Evolutionary conservation across 2,797 vertebrate species (phyloP), one percentile per base, ranked within the genome.

Genomic region (Urophycis tenuis): DNA sequence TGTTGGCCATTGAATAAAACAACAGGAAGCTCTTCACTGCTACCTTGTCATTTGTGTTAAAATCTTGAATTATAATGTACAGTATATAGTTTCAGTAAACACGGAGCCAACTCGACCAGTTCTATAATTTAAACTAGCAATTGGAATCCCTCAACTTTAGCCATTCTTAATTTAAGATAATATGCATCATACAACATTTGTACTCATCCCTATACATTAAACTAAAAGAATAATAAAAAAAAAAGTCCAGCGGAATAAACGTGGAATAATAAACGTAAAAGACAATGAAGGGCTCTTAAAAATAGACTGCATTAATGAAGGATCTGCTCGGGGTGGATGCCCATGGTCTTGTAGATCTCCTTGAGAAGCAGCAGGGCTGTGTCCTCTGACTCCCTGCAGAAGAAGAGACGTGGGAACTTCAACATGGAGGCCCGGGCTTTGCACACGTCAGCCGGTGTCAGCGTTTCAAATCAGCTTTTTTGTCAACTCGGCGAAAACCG

Each of bases 361-460:
- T 98, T 99, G 79, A 99, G 96, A 75, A 99, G 89, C 30, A 99
- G 91, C 86, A 99, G 90, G 45, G 95, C 95, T 0, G 98, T 99
- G 89, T 99, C 97, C 93, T 99, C 98, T 78, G 98, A 99, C 77
- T 96, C 94, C 98, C 98, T 99, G 22, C 0, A 81, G 85, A 83
- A 75, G 30, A 53, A 79, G 60, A 78, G 60, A 67, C 22, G 49
- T n/a, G 25, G 53, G 53, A 60, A 10, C 53, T 60, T 25, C n/a
- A 60, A n/a, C 53, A n/a, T 19, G 0, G 45, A 60, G 1, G 53
- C 49, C 17, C 15, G 19, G 19, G 19, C 7, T 22, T 60, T 9
- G 9, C 3, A 67, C 60, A 67, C 53, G 25, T n/a, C 3, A 25
- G 60, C 60, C 60, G 14, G 60, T 67, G 10, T 29, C 5, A n/a